Conservation (phyloP, 1,140 invertebrate species). For the Eumeta japonica region DNA sequence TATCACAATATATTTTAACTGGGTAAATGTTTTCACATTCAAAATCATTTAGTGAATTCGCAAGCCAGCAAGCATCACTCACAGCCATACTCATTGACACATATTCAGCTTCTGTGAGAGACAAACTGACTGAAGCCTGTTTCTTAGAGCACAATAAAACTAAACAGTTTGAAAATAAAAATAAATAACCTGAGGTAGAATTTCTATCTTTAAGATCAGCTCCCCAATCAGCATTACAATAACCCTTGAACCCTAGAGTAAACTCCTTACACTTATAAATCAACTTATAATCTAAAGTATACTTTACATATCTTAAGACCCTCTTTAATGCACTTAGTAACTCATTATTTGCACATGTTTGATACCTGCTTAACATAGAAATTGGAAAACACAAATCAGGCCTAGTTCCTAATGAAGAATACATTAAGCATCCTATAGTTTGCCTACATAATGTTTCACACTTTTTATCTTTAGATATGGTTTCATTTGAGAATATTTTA, state of each 20-base stretch:
- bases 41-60: conserved; percentile 1
- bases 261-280: conserved; percentile 4
- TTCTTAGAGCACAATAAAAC: conserved; percentile 1
- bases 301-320: conserved; percentile 3
- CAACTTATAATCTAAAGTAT: conserved; percentile 2
- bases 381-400: conserved; percentile 1
- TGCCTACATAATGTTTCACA: neutral
- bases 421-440: conserved; percentile 4
- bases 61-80: too few relatives aligned
- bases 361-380: too few relatives aligned
- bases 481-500: too few relatives aligned
- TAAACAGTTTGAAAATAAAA: too few relatives aligned
- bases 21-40: conserved; percentile 1
- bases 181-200: too few relatives aligned
- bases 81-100: conserved; percentile 1
- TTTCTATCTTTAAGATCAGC: conserved; percentile 18
- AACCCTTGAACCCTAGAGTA: conserved; percentile 7
- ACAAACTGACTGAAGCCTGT: conserved; percentile 1
- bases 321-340: conserved; percentile 1
- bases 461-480: neutral
- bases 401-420: conserved; percentile 1
- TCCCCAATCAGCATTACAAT: conserved; percentile 18
- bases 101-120: neutral
- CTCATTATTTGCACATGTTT: neutral
- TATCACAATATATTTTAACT: neutral